phyloP scores from a whole-genome alignment of 2,888 invertebrate genomes.

The Torymus texanus region DNA sequence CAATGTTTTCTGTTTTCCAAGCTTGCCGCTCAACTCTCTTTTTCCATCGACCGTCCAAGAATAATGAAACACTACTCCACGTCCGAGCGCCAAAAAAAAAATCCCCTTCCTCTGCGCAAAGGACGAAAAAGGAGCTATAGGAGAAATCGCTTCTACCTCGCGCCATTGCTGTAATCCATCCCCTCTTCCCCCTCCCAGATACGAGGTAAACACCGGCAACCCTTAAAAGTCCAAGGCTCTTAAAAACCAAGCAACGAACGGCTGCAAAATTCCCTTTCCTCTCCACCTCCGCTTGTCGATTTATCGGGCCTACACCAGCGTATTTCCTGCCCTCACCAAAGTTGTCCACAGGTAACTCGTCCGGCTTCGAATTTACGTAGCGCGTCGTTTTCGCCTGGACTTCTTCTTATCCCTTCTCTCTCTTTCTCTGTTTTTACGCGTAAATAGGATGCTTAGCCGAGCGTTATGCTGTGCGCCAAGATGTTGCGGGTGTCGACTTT shows the following conservation, averaged over 20 bases:
- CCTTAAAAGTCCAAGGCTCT: slow-evolving; percentile 47
- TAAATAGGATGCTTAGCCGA: slow-evolving; percentile 43
- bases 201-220: slow-evolving; percentile 34
- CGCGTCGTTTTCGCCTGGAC: neutral
- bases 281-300: slow-evolving; percentile 19
- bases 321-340: slow-evolving; percentile 45
- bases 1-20: too few species aligned
- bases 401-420: neutral
- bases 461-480: slow-evolving; percentile 36
- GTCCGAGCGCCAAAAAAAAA: neutral
- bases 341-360: neutral
- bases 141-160: slow-evolving; percentile 22
- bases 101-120: neutral
- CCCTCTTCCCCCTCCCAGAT: slow-evolving; percentile 7
- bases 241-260: slow-evolving; percentile 13
- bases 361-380: slow-evolving; percentile 21
- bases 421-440: neutral
- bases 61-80: too few species aligned
- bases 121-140: neutral
- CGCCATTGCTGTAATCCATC: slow-evolving; percentile 27
- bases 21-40: too few species aligned
- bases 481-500: slow-evolving; percentile 64
- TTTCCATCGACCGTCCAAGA: too few species aligned
- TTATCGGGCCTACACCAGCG: slow-evolving; percentile 45
- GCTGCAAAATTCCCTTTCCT: neutral